These are phyloP conservation scores for silkworm (Bombyx mori) DNA, from an alignment of 1,140 invertebrate genomes.

Conservation along the genomic window DNA sequence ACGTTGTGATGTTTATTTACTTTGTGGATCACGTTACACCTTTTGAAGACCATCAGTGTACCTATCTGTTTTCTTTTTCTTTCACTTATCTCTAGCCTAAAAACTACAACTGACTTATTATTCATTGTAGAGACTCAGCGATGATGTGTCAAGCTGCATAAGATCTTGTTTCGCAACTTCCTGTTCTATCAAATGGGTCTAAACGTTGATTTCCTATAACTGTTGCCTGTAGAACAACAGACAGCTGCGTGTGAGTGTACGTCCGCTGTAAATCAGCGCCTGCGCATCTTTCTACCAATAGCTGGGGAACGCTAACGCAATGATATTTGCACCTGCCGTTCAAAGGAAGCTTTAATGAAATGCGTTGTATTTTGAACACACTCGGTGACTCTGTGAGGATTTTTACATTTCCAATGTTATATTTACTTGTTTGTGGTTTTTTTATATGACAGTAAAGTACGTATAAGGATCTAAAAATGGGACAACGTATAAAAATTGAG, in stretches of 20 bases:
- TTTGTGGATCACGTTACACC: too few relatives aligned
- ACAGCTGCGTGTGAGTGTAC: constrained; percentile 34
- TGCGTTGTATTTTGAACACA: constrained; percentile 15
- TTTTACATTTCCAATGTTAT: not conserved
- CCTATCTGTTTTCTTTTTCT: too few relatives aligned
- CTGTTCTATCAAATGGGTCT: constrained; percentile 29
- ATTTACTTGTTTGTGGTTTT: not conserved
- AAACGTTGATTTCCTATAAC: constrained; percentile 43
- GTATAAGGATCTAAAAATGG: not conserved
- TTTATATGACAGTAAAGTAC: not conserved
- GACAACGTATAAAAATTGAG: too few relatives aligned
- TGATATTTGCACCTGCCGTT: constrained; percentile 49
- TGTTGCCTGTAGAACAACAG: constrained; percentile 21
- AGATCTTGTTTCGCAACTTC: constrained; percentile 30
- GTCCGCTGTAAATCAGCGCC: constrained; percentile 39
- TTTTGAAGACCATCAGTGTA: too few relatives aligned
- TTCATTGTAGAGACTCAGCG: too few relatives aligned
- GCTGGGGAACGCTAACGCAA: constrained; percentile 19
- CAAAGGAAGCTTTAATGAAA: constrained; percentile 53
- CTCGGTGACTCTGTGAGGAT: not conserved
- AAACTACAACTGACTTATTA: too few relatives aligned
- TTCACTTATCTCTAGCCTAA: too few relatives aligned
- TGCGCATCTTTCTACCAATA: constrained; percentile 45
- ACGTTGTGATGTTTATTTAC: too few relatives aligned
- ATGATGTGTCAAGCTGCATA: not conserved